These are phyloP conservation scores for Endomychus coccineus DNA, from an alignment of 2,888 invertebrate genomes.

Conservation along the genomic window DNA sequence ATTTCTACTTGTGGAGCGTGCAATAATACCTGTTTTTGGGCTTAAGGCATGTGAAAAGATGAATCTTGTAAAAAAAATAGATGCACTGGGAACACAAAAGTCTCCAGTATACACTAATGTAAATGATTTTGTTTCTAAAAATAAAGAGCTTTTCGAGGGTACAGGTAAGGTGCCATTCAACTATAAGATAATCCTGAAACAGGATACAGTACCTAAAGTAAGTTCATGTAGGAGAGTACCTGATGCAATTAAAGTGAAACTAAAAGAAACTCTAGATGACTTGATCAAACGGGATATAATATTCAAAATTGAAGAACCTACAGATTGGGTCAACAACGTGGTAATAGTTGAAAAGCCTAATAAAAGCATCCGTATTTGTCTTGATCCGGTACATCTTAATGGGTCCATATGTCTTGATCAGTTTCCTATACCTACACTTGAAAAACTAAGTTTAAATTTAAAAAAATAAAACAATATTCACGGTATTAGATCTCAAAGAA, in stretches of 20 bases:
- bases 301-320: constrained; percentile 13
- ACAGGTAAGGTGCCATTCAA: no score
- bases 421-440: constrained; percentile 22
- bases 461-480: constrained; percentile 21
- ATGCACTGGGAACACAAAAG: no score
- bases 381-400: constrained; percentile 27
- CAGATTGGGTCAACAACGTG: constrained; percentile 22
- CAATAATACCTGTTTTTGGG: no score
- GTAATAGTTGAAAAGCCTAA: constrained; percentile 30
- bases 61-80: no score
- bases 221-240: constrained; percentile 13
- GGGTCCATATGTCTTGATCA: constrained; percentile 21
- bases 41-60: no score
- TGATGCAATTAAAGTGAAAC: constrained; percentile 7
- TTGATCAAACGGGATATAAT: constrained; percentile 14
- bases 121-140: no score
- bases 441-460: constrained; percentile 21
- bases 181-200: no score
- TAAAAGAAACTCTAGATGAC: constrained; percentile 10
- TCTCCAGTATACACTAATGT: no score
- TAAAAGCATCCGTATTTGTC: constrained; percentile 25
- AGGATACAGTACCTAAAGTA: constrained; percentile 10
- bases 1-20: no score
- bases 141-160: no score
- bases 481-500: constrained; percentile 29